These are phyloP conservation scores for Cephus rjabovi DNA, from an alignment of 2,888 invertebrate genomes.

Conservation along the genomic window DNA sequence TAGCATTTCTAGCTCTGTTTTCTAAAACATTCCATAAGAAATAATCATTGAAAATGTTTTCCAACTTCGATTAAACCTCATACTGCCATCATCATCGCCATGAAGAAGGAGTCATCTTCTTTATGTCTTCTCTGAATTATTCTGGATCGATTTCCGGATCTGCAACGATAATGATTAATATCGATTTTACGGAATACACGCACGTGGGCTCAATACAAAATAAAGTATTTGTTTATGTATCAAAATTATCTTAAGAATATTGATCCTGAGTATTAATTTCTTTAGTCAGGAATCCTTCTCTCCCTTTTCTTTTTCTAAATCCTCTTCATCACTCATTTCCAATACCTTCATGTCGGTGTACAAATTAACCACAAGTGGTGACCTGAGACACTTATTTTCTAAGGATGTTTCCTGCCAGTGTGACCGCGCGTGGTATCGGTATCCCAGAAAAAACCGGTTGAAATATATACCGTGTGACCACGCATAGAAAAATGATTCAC, in stretches of 20 bases:
- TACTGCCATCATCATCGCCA: neutral
- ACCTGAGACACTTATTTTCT: conserved; percentile 22
- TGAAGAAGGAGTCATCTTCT: neutral
- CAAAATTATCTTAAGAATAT: neutral
- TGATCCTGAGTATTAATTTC: neutral
- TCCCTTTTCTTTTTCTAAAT: neutral
- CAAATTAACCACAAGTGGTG: conserved; percentile 7
- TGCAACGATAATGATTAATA: neutral
- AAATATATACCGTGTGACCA: conserved; percentile 48
- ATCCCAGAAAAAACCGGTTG: conserved; percentile 50
- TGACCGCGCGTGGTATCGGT: conserved; percentile 29
- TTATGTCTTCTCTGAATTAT: neutral
- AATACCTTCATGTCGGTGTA: neutral
- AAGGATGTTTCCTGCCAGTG: conserved; percentile 23
- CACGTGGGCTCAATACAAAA: neutral
- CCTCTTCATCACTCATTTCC: neutral
- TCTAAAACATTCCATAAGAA: conserved; percentile 76
- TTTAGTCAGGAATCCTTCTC: neutral
- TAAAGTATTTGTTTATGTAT: neutral
- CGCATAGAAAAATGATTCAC: conserved; percentile 17
- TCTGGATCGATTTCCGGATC: neutral
- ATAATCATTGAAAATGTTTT: conserved; percentile 47
- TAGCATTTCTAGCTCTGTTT: conserved; percentile 82
- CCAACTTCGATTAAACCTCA: neutral
- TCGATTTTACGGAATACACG: neutral